Evolutionary conservation across 92 coral and sea anemone species (phyloP), one percentile per base, ranked within the genome.

Genomic region (Zoanthus solanderi): DNA sequence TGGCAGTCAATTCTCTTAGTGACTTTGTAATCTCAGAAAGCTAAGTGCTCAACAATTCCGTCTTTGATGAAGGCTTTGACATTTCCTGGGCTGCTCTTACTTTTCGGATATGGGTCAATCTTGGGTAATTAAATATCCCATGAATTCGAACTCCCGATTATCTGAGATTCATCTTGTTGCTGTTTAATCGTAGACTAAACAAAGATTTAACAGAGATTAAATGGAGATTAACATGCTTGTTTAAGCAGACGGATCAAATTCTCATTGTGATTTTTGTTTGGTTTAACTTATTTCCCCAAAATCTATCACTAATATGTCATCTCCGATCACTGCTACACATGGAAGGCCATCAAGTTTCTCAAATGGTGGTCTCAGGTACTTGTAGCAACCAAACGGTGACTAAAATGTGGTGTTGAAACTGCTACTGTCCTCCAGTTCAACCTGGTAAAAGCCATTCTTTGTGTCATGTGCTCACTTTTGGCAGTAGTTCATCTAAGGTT

Each of bases 61-160:
- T 47, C 89, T 84, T 75, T 29, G 80, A 23, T 17, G 69, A 83
- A 15, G 88, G 84, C 76, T 68, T 63, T 13, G 88, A 88, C 91
- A 83, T 89, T 32, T 74, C 18, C 30, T 72, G 72, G 11, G 83
- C 66, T 9, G 83, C 83, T 63, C 63, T 73, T 18, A 56, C 75
- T 45, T 88, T 88, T 88, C 88, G 8, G 83, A 82, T 57, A 71
- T 82, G 16, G 72, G 28, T 45, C 83, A 66, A 11, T 82, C 82
- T 11, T 72, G 32, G 16, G 76, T 72, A 30, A 83, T 72, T 30
- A 74, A 34, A 75, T 84, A 78, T 11, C 89, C 92, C 92, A 89
- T 89, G 76, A 75, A 89, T 53, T 45, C 42, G 30, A 23, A 75
- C 77, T 72, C 66, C 69, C 0, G 79, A 50, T 61, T 72, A 48